Conservation (phyloP, 2,888 invertebrate species). For the Notodonta ziczac region DNA sequence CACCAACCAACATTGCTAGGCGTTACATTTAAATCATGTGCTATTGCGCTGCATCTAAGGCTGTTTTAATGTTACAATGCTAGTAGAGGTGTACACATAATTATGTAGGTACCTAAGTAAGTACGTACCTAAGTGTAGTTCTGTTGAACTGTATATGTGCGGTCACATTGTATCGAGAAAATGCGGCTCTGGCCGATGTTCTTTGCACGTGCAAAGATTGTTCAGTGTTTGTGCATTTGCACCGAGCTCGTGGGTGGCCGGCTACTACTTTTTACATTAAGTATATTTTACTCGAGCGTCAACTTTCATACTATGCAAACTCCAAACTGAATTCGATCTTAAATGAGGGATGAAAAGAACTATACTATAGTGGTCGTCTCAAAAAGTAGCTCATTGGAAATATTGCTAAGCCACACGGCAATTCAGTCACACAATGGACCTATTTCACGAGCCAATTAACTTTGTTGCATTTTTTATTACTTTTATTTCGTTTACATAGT, state of each 20-base stretch:
- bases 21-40: too few relatives aligned
- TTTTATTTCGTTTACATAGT: conserved; percentile 24
- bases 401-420: conserved; percentile 67
- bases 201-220: conserved; percentile 46
- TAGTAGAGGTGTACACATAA: neutral
- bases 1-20: too few relatives aligned
- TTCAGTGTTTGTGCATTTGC: conserved; percentile 45
- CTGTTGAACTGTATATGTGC: conserved; percentile 3
- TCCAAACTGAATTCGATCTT: conserved; percentile 66
- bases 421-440: conserved; percentile 77
- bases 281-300: conserved; percentile 67
- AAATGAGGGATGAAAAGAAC: conserved; percentile 49
- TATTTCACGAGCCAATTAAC: conserved; percentile 78
- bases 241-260: conserved; percentile 74
- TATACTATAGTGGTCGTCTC: conserved; percentile 46
- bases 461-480: conserved; percentile 62
- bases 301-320: conserved; percentile 58
- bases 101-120: too few relatives aligned
- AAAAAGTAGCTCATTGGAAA: conserved; percentile 64
- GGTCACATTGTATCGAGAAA: conserved; percentile 44
- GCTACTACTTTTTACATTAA: conserved; percentile 70
- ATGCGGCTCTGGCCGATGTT: conserved; percentile 35
- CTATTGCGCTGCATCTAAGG: too few relatives aligned
- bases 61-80: neutral
- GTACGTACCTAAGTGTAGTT: neutral